These are phyloP conservation scores for Lacanobia oleracea DNA, from an alignment of 2,888 invertebrate species.

Conservation along the genomic window DNA sequence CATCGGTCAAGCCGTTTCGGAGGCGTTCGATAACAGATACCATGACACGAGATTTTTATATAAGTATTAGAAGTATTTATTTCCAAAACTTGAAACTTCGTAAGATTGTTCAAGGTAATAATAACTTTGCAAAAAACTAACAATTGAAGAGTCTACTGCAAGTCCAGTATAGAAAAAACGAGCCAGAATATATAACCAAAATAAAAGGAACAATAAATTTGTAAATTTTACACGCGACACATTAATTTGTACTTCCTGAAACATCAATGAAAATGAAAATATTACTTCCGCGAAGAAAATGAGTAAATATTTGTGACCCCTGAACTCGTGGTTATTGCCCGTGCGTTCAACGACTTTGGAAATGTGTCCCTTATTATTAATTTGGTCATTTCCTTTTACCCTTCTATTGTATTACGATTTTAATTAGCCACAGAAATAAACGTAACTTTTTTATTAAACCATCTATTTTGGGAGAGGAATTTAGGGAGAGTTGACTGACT, in stretches of 20 bases:
- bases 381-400: conserved; percentile 24
- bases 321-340: conserved; percentile 44
- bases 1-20: too few relatives aligned
- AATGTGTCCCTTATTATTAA: conserved; percentile 22
- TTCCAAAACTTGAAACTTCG: too few relatives aligned
- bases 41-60: too few relatives aligned
- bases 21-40: too few relatives aligned
- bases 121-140: too few relatives aligned
- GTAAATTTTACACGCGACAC: background rate
- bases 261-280: conserved; percentile 8
- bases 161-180: too few relatives aligned
- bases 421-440: conserved; percentile 1
- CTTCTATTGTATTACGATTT: conserved; percentile 18
- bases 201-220: background rate
- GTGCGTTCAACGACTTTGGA: conserved; percentile 43
- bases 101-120: too few relatives aligned
- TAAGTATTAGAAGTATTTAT: too few relatives aligned
- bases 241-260: background rate
- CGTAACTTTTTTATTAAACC: background rate
- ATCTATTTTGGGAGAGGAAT: conserved; percentile 7
- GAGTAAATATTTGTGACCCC: conserved; percentile 16
- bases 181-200: background rate
- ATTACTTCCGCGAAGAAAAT: conserved; percentile 7
- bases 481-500: conserved; percentile 27
- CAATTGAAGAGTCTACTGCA: too few relatives aligned